Evolutionary conservation across 1,140 invertebrate species (phyloP).

Genomic region (Tribolium madens): DNA sequence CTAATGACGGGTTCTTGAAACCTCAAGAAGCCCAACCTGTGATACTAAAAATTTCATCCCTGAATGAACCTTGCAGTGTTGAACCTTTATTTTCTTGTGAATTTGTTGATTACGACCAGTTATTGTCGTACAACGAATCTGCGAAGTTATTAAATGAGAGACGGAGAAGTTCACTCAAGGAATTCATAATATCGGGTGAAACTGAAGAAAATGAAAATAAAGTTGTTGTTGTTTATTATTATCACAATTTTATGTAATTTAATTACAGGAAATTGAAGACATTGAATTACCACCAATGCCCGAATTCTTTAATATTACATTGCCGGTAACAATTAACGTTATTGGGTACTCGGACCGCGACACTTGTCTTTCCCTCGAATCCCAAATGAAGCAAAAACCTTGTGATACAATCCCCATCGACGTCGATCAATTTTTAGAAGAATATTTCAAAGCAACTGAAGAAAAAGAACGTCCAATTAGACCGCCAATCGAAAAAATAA

Average conservation of each 20-base stretch:
- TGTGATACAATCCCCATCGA: neutral
- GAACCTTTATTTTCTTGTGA: neutral
- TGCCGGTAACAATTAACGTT: constrained; percentile 8
- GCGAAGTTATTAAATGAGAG: neutral
- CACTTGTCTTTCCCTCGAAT: neutral
- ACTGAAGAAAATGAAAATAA: neutral
- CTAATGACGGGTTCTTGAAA: constrained; percentile 24
- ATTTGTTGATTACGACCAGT: constrained; percentile 2
- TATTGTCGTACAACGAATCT: neutral
- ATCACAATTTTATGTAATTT: neutral
- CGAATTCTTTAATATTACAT: neutral
- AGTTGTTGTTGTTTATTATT: neutral
- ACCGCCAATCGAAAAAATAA: neutral
- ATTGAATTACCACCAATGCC: constrained; percentile 12
- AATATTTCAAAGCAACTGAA: neutral
- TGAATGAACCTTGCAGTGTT: constrained; percentile 15
- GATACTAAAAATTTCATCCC: constrained; percentile 20
- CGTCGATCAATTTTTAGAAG: neutral
- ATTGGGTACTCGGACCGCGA: constrained; percentile 24
- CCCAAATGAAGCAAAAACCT: constrained; percentile 43
- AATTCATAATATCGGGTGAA: neutral
- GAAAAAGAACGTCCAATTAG: neutral
- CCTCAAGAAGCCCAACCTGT: constrained; percentile 25
- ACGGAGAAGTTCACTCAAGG: neutral
- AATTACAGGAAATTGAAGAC: neutral